phyloP scores from a whole-genome alignment of 2,113 vertebrate species.

The Mastomys natalensis region DNA sequence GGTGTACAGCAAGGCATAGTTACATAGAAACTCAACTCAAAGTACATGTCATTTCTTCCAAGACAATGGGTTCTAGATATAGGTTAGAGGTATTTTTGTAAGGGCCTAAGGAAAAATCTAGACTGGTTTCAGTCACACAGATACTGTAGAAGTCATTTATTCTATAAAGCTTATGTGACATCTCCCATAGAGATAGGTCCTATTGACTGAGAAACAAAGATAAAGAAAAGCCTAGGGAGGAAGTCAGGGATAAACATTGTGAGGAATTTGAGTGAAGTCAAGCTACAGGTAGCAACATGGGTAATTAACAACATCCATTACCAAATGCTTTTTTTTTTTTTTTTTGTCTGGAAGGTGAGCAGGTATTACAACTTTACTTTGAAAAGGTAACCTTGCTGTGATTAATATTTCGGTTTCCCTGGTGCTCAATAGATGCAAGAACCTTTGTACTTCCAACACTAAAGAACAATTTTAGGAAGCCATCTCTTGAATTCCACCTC shows the following conservation, averaged over 20 bases:
- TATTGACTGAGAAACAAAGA: background rate
- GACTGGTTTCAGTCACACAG: background rate
- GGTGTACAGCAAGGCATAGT: background rate
- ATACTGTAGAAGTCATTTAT: background rate
- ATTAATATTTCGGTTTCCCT: background rate
- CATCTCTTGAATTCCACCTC: background rate
- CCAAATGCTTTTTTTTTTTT: background rate
- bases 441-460: background rate
- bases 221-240: background rate
- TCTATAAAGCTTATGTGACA: background rate
- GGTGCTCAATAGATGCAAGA: background rate
- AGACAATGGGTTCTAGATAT: background rate
- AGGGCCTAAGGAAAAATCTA: background rate
- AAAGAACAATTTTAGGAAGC: background rate
- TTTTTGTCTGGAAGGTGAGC: background rate
- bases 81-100: background rate
- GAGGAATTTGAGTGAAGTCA: background rate
- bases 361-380: background rate
- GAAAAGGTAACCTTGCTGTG: background rate
- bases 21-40: background rate
- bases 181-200: background rate
- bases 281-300: background rate
- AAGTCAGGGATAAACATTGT: background rate
- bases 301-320: background rate
- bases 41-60: background rate